Evolutionary conservation across 2,888 invertebrate species (phyloP), one percentile per base, ranked within the genome.

Genomic region (Scaptomyza flava): DNA sequence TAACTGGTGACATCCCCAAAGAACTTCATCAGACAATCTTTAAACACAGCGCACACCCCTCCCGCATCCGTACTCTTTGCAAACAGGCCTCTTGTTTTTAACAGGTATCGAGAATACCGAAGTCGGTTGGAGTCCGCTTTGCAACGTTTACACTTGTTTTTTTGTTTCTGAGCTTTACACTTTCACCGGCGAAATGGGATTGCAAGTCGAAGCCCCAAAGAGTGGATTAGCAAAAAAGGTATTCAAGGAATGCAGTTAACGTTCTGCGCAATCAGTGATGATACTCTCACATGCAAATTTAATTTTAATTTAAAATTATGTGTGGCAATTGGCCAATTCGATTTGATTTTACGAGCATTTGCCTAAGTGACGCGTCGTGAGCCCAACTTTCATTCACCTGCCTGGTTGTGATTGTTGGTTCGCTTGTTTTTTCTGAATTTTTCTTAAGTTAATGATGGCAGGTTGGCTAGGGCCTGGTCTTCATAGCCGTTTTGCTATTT

Each of bases 141-240:
- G 17, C 23, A 23, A 23, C 23, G 23, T 2, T 23, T 23, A 1
- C 23, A 23, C 23, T 23, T 23, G 2, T 27, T 27, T 27, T 71
- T 68, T 64, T 71, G 43, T 30, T 31, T 20, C 34, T 23, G 41
- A 45, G 30, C 47, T 51, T 54, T 63, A 64, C 68, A 81, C 80
- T 80, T 80, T 80, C 80, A 80, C 80, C 83, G 58, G 68, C 59
- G 48, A 57, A 57, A 60, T 67, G 60, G 42, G 50, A 50, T 58
- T 36, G 60, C 54, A 53, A 57, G 53, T 43, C 33, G 51, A 58
- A 23, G 23, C 1, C 4, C 17, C 17, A 17, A 17, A 17, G 17
- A 17, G 60, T 53, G 53, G 64, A 60, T 58, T 58, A 53, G 36
- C 31, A 14, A 36, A 54, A 61, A 64, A 56, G 52, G 27, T 60